Evolutionary conservation across 1,140 invertebrate species (phyloP), one percentile per base, ranked within the genome.

Genomic region (Drosophila repletoides): DNA sequence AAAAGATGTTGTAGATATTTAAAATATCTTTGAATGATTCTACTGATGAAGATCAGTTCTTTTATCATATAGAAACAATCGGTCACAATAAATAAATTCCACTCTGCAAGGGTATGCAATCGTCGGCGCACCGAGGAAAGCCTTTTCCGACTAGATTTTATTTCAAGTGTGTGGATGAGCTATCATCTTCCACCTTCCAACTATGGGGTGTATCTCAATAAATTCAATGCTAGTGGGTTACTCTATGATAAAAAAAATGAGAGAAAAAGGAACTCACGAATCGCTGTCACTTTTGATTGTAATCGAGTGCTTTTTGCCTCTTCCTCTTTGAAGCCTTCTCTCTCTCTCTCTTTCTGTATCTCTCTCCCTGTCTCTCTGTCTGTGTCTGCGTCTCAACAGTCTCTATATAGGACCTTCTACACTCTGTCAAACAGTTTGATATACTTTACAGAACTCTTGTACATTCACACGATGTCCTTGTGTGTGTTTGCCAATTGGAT

Each of bases 201-300:
- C 31, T 4, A 19, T 26, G 9, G 6, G 17, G 46, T 14, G 33
- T 36, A 29, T 40, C 49, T 38, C 22, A 29, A 33, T 43, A 56
- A 56, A 56, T 28, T 45, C 28, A 33, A 34, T 29, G 12, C 26
- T n/a, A n/a, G n/a, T n/a, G n/a, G n/a, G n/a, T n/a, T n/a, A n/a
- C n/a, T 56, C 40, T 41, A 31, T 43, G 38, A 55, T 43, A 43
- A 55, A n/a, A n/a, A n/a, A n/a, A n/a, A n/a, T n/a, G n/a, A n/a
- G n/a, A n/a, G n/a, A n/a, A n/a, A n/a, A n/a, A 19, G 19, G 15
- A 36, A 66, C 43, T 36, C 63, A 58, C 29, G 49, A 60, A 58
- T 63, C 67, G 61, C 80, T 84, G 79, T 84, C 79, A 84, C 80
- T 84, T 84, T 76, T 84, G 80, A 84, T 84, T 84, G 80, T 84